Base-by-base conservation (phyloP, 2,113 vertebrate species). In the Heliornis fulica region DNA sequence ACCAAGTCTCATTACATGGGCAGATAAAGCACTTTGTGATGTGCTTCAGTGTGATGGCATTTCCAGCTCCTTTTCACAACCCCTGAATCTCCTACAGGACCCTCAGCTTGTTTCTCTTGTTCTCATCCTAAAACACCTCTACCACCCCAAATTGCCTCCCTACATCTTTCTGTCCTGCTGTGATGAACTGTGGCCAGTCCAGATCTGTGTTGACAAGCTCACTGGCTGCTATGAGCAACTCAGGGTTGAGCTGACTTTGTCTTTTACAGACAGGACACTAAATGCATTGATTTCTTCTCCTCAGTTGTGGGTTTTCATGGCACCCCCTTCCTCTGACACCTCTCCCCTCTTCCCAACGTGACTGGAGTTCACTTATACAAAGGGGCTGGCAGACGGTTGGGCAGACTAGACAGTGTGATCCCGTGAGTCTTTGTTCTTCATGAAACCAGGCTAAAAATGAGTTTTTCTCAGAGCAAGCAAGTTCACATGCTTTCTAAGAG, bases 401-500 rank as follows among this genome's bases (percentile, higher is more conserved):
- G 61, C 79, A 84, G 79, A 86, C 7, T 7, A 91, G 74, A 71
- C 60, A 2, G 2, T 66, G 76, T 59, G 77, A 87, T 75, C 65
- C 51, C 3, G 0, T n/a, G 22, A 89, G 77, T 46, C 56, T 84
- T 89, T 96, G 51, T 94, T 93, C 87, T 90, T 72, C 53, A 11
- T 19, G 74, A 87, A 91, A 71, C 45, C 64, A 56, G 53, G 53
- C 56, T 95, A 91, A 94, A 95, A 83, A 78, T 89, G 63, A 87
- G 22, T 64, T 94, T 95, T 77, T 38, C 83, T 92, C 69, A 56
- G 81, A 81, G 72, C 51, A 63, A 80, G 59, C 41, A 90, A 92
- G 89, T 95, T 95, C 94, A 91, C 64, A 16, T 87, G 70, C 60
- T 90, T 94, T 82, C 53, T 81, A 79, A 84, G 72, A 26, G 48